These are phyloP conservation scores for Orchesella flavescens DNA, from an alignment of 2,888 invertebrate species.

Conservation along the genomic window DNA sequence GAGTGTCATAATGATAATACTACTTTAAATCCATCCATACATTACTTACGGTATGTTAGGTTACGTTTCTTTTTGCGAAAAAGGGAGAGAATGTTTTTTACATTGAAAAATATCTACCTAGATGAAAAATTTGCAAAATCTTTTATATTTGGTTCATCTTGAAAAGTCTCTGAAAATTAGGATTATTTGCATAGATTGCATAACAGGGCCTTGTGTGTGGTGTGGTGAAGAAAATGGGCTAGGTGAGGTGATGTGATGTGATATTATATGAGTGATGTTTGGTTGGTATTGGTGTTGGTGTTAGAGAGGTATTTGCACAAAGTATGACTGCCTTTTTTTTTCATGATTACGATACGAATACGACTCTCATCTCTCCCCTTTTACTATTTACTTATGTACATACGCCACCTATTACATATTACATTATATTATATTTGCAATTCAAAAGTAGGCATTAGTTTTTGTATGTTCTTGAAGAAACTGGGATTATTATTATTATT, in stretches of 20 bases:
- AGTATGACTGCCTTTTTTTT: not conserved
- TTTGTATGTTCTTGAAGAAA: not conserved
- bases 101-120: too few species aligned
- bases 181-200: conserved; percentile 20
- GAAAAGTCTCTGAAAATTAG: conserved; percentile 14
- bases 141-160: not conserved
- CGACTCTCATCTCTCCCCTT: too few species aligned
- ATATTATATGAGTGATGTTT: not conserved
- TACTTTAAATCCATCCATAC: too few species aligned
- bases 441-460: too few species aligned
- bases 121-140: too few species aligned
- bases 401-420: too few species aligned
- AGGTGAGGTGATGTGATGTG: not conserved
- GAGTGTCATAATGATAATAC: too few species aligned
- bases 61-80: too few species aligned
- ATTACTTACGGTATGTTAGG: too few species aligned
- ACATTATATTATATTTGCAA: too few species aligned
- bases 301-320: not conserved
- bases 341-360: not conserved
- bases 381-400: too few species aligned
- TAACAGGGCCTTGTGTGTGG: not conserved
- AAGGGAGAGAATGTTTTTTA: too few species aligned
- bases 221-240: not conserved
- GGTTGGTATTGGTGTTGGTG: not conserved
- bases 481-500: not conserved